Base-by-base conservation (phyloP, 2,113 vertebrate species). In the Phasianus colchicus region DNA sequence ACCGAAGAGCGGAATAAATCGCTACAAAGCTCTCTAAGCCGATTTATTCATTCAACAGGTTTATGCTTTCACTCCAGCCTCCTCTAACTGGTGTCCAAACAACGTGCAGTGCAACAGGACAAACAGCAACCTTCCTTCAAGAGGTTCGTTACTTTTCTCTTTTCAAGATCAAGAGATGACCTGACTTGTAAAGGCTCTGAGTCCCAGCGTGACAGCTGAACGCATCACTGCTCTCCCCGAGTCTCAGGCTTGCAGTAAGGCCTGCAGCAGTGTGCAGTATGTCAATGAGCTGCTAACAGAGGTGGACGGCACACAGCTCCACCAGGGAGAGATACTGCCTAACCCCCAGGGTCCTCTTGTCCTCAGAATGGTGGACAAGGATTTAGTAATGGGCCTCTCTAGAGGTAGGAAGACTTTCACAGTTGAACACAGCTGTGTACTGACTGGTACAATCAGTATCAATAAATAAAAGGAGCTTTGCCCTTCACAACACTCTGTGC, bases 1-100 rank as follows among this genome's bases (percentile, higher is more conserved):
- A 95, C 61, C 83, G 88, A 91, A 94, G 95, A 95, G 93, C 6
- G 0, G 83, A 95, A 92, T 95, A 96, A 97, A 96, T 96, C 38
- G 13, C 90, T 86, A 89, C 95, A 94, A 95, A 96, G 97, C 97
- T 79, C 92, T 79, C 58, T 93, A 96, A 95, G 92, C 95, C 5
- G 66, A 96, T 96, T 94, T 95, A 94, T 73, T 92, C 88, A 92
- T 89, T 91, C 88, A 83, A 80, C 83, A 89, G 58, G 76, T 86
- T 29, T 86, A 66, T 81, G 83, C 95, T 93, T 92, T 86, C 81
- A 91, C 90, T 94, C 69, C 9, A 63, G 85, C 84, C 66, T 70
- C 73, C 85, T 54, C 57, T 50, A 72, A 88, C 73, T 5, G 1
- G 43, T 72, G 83, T 80, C 91, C 90, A 90, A 94, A 95, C 58